phyloP scores from a whole-genome alignment of 30 jellyfish, hydroid and myxozoan genomes.

The Euphysa ruthae region DNA sequence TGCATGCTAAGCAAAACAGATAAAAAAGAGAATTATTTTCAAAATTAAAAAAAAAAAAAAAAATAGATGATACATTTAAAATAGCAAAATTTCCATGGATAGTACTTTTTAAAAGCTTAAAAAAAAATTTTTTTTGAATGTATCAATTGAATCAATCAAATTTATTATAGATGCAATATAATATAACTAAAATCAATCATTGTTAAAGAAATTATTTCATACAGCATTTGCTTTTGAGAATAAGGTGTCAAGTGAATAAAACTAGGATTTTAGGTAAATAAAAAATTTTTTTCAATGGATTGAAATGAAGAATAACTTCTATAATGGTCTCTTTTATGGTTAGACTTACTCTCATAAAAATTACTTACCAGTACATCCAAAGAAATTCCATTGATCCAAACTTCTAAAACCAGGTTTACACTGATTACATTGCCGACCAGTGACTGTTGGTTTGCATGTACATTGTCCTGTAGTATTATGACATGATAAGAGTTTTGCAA shows the following conservation, averaged over 20 bases:
- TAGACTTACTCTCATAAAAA: too few species aligned
- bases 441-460: conserved; percentile 52
- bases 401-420: conserved; percentile 51
- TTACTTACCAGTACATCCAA: conserved; percentile 73
- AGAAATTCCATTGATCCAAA: conserved; percentile 16
- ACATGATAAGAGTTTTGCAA: conserved; percentile 45
- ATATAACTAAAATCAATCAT: too few species aligned
- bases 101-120: background rate
- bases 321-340: too few species aligned
- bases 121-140: background rate
- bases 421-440: conserved; percentile 51
- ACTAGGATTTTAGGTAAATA: background rate
- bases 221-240: background rate
- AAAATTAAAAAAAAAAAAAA: background rate
- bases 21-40: background rate
- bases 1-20: conserved; percentile 46
- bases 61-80: background rate
- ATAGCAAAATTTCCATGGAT: background rate
- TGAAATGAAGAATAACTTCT: background rate
- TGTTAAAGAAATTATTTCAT: too few species aligned
- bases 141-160: background rate
- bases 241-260: background rate
- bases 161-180: too few species aligned
- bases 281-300: background rate
- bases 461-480: conserved; percentile 70